These are phyloP conservation scores for Potamilus streckersoni DNA, from an alignment of 1,140 invertebrate genomes.

Conservation along the genomic window DNA sequence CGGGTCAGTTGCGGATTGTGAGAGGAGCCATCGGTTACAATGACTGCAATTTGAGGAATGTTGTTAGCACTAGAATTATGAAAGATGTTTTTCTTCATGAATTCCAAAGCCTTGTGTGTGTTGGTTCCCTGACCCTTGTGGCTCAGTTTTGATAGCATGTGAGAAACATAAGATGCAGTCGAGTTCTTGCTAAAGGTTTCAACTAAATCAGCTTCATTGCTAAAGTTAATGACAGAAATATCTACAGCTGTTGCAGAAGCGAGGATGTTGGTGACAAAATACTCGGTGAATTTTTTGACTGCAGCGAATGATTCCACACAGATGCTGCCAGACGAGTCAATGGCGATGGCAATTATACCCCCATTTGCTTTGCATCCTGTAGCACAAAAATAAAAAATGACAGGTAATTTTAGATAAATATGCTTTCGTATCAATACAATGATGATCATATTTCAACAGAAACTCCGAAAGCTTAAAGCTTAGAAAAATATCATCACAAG, in stretches of 20 bases:
- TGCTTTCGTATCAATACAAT: too few species aligned
- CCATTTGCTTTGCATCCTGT: too few species aligned
- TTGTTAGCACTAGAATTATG: neutral
- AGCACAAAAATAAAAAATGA: too few species aligned
- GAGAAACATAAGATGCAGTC: neutral
- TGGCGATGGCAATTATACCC: too few species aligned
- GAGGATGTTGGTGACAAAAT: slow-evolving; percentile 10
- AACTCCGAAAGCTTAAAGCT: too few species aligned
- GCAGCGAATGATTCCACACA: slow-evolving; percentile 12
- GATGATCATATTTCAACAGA: too few species aligned
- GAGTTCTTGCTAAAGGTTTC: neutral
- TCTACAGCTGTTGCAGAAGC: slow-evolving; percentile 8
- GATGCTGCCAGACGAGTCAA: slow-evolving; percentile 28
- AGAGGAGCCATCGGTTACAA: slow-evolving; percentile 24
- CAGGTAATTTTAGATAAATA: too few species aligned
- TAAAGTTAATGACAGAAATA: slow-evolving; percentile 20
- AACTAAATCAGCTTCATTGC: slow-evolving; percentile 18
- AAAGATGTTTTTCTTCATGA: slow-evolving; percentile 12
- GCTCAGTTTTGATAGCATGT: neutral
- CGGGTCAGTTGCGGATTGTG: slow-evolving; percentile 16
- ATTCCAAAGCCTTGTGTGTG: slow-evolving; percentile 17
- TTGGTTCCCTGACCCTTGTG: slow-evolving; percentile 7
- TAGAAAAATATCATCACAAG: too few species aligned
- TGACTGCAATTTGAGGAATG: slow-evolving; percentile 20
- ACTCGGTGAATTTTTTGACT: slow-evolving; percentile 20